Conservation (phyloP, 2,797 vertebrate genomes). For the Phalanger gymnotis region DNA sequence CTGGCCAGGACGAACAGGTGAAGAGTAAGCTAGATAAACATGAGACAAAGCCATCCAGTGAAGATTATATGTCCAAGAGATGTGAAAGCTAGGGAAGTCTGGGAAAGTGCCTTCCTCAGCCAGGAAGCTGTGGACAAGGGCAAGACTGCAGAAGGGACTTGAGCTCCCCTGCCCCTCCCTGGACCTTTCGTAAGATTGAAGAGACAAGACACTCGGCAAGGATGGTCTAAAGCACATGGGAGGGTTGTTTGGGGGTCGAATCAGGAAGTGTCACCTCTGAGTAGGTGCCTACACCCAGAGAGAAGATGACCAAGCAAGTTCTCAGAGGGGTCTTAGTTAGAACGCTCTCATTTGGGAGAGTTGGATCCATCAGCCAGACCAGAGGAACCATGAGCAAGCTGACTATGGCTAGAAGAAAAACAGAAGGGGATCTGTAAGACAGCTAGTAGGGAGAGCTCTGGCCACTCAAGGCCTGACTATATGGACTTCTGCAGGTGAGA, state of each 20-base stretch:
- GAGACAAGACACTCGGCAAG: neutral
- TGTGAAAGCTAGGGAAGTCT: neutral
- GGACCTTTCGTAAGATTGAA: neutral
- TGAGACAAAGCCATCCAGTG: neutral
- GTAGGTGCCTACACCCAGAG: neutral
- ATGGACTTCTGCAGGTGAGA: no score
- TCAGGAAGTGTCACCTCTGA: no score
- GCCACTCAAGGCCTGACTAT: no score
- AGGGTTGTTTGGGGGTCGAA: neutral
- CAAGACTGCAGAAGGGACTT: neutral
- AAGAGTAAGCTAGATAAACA: neutral
- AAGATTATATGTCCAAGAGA: neutral
- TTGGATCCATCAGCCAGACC: no score
- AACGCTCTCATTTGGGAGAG: no score
- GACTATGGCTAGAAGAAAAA: no score
- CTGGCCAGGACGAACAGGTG: neutral
- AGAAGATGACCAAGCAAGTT: neutral
- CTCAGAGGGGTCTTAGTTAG: no score
- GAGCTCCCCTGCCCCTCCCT: neutral
- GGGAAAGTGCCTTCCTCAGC: neutral
- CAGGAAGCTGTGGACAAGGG: neutral
- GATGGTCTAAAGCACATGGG: neutral
- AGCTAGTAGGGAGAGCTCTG: neutral
- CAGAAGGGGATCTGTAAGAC: neutral
- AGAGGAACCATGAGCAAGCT: no score